phyloP scores from a whole-genome alignment of 2,113 vertebrate genomes.

The Oryctolagus cuniculus region DNA sequence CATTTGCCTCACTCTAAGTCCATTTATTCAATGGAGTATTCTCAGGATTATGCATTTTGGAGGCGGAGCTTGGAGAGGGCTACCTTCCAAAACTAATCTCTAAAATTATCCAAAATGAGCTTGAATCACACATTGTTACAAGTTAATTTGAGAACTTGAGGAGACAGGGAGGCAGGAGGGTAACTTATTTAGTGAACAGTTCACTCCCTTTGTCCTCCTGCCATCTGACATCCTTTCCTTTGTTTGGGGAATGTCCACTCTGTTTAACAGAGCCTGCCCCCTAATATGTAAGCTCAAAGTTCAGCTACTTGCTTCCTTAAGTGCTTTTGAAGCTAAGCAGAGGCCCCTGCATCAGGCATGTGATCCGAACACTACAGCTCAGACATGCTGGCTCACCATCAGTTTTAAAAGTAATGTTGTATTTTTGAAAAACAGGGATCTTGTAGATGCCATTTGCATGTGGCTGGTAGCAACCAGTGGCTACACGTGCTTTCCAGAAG shows the following conservation, averaged over 20 bases:
- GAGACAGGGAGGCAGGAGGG: not conserved
- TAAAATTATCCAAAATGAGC: constrained; percentile 7
- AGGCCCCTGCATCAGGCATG: not conserved
- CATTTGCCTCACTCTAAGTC: not conserved
- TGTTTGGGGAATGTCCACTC: not conserved
- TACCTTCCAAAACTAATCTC: constrained; percentile 33
- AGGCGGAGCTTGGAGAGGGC: not conserved
- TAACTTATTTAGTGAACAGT: not conserved
- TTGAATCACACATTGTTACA: not conserved
- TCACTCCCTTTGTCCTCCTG: not conserved
- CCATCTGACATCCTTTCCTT: not conserved
- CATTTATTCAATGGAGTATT: constrained; percentile 34
- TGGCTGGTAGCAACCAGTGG: not conserved
- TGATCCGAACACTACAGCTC: not conserved
- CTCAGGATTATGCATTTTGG: constrained; percentile 8
- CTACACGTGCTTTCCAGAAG: constrained; percentile 15
- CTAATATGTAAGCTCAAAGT: not conserved
- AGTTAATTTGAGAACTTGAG: not conserved
- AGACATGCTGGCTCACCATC: not conserved
- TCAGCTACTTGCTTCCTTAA: not conserved
- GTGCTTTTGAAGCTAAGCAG: not conserved
- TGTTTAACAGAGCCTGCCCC: not conserved
- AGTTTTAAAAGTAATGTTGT: not conserved
- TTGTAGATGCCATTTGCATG: not conserved
- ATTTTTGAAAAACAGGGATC: not conserved